Evolutionary conservation across 2,888 invertebrate species (phyloP).

Genomic region (Meloe dianella): DNA sequence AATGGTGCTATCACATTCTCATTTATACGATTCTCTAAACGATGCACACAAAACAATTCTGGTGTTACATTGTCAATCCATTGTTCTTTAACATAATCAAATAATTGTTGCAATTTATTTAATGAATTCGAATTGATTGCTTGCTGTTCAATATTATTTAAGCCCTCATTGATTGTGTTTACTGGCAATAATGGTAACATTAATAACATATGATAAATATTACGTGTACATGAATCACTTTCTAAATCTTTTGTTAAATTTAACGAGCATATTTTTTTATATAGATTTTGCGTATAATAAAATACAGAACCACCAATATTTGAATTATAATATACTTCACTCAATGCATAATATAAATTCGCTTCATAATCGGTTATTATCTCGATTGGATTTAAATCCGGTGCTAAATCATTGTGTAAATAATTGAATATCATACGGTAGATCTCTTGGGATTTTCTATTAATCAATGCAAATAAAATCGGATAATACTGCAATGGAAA

Average conservation of each 20-base stretch:
- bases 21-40: slow-evolving; percentile 55
- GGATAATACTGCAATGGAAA: slow-evolving; percentile 57
- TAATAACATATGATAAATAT: slow-evolving; percentile 55
- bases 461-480: slow-evolving; percentile 51
- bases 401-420: slow-evolving; percentile 49
- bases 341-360: slow-evolving; percentile 53
- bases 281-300: slow-evolving; percentile 55
- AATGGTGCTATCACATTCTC: slow-evolving; percentile 57
- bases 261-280: slow-evolving; percentile 54
- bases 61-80: slow-evolving; percentile 55
- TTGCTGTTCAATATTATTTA: slow-evolving; percentile 52
- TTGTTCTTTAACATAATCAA: slow-evolving; percentile 48
- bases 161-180: slow-evolving; percentile 53
- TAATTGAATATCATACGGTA: slow-evolving; percentile 52
- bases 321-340: slow-evolving; percentile 52
- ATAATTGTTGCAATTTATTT: slow-evolving; percentile 43
- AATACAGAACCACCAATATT: slow-evolving; percentile 55
- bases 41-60: slow-evolving; percentile 54
- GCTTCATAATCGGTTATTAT: slow-evolving; percentile 57
- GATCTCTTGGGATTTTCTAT: slow-evolving; percentile 50
- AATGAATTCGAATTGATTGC: slow-evolving; percentile 46
- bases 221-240: slow-evolving; percentile 52
- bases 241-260: slow-evolving; percentile 52
- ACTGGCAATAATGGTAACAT: slow-evolving; percentile 57
- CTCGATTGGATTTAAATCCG: slow-evolving; percentile 51